phyloP scores from a whole-genome alignment of 1,140 invertebrate genomes.

The Octopus sinensis region DNA sequence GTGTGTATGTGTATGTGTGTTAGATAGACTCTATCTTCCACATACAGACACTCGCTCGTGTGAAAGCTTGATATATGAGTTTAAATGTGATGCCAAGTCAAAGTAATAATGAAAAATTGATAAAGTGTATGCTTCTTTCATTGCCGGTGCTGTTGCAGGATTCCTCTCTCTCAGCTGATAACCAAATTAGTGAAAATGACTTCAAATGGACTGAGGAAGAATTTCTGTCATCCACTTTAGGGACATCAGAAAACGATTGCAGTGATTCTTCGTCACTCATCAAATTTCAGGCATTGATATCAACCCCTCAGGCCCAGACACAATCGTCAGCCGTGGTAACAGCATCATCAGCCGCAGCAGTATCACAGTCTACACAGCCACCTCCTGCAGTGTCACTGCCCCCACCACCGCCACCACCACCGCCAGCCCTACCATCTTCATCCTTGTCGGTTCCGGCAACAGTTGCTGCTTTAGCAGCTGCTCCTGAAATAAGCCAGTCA shows the following conservation, averaged over 20 bases:
- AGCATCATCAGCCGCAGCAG: background rate
- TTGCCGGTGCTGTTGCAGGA: constrained; percentile 13
- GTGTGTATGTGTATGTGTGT: too few relatives aligned
- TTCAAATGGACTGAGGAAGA: constrained; percentile 42
- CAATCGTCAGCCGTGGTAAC: background rate
- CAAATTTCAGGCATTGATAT: constrained; percentile 9
- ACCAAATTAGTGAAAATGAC: constrained; percentile 16
- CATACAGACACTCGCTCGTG: too few relatives aligned
- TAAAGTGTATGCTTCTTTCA: background rate
- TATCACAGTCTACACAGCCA: background rate
- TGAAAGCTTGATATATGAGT: too few relatives aligned
- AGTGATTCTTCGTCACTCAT: constrained; percentile 3
- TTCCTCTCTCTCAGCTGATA: constrained; percentile 19
- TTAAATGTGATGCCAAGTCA: too few relatives aligned
- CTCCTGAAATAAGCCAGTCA: constrained; percentile 1
- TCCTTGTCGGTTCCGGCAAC: constrained; percentile 4
- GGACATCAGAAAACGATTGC: constrained; percentile 11
- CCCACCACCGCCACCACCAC: background rate
- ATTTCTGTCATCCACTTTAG: constrained; percentile 32
- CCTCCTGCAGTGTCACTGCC: constrained; percentile 7
- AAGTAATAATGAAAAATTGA: too few relatives aligned
- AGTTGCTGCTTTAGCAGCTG: background rate
- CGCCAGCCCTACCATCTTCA: background rate
- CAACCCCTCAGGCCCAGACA: background rate
- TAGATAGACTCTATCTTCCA: too few relatives aligned